Conservation (phyloP, 2,797 vertebrate genomes). For the Zenarchopterus dispar region DNA sequence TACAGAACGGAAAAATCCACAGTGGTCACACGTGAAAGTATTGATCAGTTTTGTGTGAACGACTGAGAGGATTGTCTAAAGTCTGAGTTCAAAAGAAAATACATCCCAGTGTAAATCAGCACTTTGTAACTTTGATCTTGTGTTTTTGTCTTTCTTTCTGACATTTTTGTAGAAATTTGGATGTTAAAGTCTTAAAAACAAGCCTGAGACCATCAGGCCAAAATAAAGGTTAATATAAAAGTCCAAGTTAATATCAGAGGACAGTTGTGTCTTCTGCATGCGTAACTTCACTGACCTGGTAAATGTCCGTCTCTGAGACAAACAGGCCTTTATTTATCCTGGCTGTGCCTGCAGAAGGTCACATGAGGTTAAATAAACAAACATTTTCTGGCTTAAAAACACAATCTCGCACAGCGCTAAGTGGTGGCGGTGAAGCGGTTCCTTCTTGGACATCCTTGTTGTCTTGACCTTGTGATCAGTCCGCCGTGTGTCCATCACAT, state of each 20-base stretch:
- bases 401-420: constrained; percentile 30
- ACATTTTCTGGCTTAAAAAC: constrained; percentile 21
- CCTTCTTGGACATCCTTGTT: constrained; percentile 1
- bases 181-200: background rate
- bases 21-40: no score
- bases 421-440: constrained; percentile 4
- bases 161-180: constrained; percentile 10
- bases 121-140: no score
- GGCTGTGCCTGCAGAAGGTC: constrained; percentile 31
- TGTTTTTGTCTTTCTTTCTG: background rate
- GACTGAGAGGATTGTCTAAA: no score
- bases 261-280: constrained; percentile 27
- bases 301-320: constrained; percentile 19
- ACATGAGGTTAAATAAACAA: constrained; percentile 9
- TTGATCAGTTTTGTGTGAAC: no score
- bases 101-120: no score
- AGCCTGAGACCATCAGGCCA: constrained; percentile 29
- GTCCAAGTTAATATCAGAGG: constrained; percentile 22
- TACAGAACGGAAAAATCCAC: no score
- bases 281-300: background rate
- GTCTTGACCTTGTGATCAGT: background rate
- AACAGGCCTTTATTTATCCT: constrained; percentile 39
- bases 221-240: constrained; percentile 47
- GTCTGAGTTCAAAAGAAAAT: no score
- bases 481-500: constrained; percentile 24